Percentiles rank a stretch among this genome's conserved stretches.
phyloP scores from a whole-genome alignment of 2,797 vertebrate genomes.

The Buphagus erythrorhynchus region DNA sequence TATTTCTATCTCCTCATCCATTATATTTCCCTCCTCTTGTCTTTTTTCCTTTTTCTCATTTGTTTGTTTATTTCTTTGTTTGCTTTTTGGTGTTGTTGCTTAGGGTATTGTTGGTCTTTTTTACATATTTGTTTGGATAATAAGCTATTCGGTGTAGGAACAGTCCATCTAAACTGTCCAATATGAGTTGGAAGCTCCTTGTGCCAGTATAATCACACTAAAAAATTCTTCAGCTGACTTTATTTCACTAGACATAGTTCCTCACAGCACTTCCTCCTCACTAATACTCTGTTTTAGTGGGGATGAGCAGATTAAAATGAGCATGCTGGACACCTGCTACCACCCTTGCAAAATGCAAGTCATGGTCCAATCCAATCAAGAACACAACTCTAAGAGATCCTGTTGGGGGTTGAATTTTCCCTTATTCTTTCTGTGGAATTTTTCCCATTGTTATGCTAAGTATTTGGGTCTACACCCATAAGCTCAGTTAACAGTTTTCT shows the following conservation, averaged over 20 bases:
- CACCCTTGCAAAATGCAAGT: neutral
- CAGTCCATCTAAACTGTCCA: neutral
- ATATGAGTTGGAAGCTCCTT: neutral
- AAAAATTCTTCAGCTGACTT: neutral
- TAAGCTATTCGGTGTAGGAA: neutral
- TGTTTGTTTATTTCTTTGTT: neutral
- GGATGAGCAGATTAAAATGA: neutral
- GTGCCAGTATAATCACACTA: neutral
- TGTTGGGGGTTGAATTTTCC: too few species aligned
- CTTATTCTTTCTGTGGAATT: too few species aligned
- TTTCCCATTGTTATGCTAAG: too few species aligned
- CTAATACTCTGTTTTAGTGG: neutral
- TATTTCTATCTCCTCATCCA: neutral
- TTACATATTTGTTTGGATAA: neutral
- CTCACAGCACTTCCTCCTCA: neutral
- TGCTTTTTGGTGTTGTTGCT: neutral
- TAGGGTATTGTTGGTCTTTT: neutral
- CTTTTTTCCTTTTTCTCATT: neutral
- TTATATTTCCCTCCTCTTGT: neutral
- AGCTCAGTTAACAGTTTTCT: too few species aligned
- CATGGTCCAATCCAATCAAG: neutral
- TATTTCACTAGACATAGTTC: neutral
- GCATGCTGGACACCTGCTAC: neutral
- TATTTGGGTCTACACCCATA: too few species aligned
- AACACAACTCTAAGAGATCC: neutral